Base-by-base conservation (phyloP, 2,888 invertebrate genomes). In the Melieria crassipennis region DNA sequence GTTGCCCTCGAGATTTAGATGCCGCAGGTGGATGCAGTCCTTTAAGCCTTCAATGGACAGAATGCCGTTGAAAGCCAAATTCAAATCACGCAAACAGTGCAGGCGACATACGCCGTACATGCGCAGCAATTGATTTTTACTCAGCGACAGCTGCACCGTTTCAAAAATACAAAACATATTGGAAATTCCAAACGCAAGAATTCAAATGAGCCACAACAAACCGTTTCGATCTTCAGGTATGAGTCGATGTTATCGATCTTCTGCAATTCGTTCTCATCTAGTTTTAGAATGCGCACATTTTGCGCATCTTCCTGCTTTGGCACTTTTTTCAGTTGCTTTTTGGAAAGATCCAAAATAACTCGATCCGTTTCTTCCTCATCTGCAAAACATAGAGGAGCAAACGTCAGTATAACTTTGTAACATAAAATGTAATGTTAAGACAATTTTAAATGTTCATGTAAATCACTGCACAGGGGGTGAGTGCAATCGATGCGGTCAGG, bases 41-140 rank as follows among this genome's bases (percentile, higher is more conserved):
- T 94, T 94, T 11, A 97, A 88, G 9, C 96, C 97, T 86, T 97
- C 97, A 81, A 97, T 95, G 71, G 93, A 93, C 60, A 95, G 89
- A 77, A 97, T 94, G 65, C 93, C 93, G 88, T 97, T 97, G 84
- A 94, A 92, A 76, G 95, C 93, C 61, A 97, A 89, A 85, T 96
- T 93, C 75, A 97, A 87, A 57, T 93, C 91, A 55, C 94, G 91
- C 68, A 97, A 88, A 83, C 93, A 92, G 76, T 92, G 92, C 73
- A 97, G 88, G 66, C 93, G 91, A 74, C 93, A 92, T 47, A 97
- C 92, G 70, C 94, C 94, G 84, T 93, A 94, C 95, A 97, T 96
- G 70, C 96, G 92, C 58, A 95, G 88, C 66, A 97, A 87, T 82
- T 94, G 93, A 87, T 97, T 97, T 84, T 93, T 92, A 82, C 92